Evolutionary conservation across 2,888 invertebrate genomes (phyloP).

Genomic region (Spicauda simplicius): DNA sequence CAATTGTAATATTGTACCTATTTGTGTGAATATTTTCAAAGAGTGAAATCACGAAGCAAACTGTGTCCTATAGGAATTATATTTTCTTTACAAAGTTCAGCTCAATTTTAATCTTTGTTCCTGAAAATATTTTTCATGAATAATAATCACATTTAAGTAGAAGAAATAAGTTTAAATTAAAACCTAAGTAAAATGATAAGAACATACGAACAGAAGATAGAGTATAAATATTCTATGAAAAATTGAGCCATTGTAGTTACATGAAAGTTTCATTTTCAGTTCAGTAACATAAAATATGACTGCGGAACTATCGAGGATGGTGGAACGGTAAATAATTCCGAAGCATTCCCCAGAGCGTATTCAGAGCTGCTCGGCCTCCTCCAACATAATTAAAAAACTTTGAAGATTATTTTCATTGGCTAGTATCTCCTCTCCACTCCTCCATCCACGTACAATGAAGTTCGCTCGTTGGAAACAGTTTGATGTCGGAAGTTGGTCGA

Average conservation of each 20-base stretch:
- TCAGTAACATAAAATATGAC: neutral
- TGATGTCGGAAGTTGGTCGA: conserved; percentile 12
- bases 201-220: too few relatives aligned
- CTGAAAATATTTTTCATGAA: too few relatives aligned
- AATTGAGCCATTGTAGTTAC: neutral
- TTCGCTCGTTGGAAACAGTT: conserved; percentile 13
- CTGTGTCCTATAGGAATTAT: too few relatives aligned
- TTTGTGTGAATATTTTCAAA: too few relatives aligned
- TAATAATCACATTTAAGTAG: too few relatives aligned
- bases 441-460: conserved; percentile 40
- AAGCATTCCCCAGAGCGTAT: conserved; percentile 33
- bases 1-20: too few relatives aligned
- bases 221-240: too few relatives aligned
- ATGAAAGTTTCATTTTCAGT: neutral
- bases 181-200: too few relatives aligned
- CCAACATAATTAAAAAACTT: conserved; percentile 51
- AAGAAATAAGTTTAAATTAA: too few relatives aligned
- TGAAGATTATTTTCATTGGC: conserved; percentile 47
- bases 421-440: conserved; percentile 37
- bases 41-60: too few relatives aligned
- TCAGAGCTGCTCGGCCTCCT: conserved; percentile 32
- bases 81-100: too few relatives aligned
- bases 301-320: neutral
- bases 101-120: too few relatives aligned
- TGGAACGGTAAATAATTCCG: conserved; percentile 40